Base-by-base conservation (phyloP, 37 sponge, comb jelly and placozoan species). In the Oopsacas minuta region DNA sequence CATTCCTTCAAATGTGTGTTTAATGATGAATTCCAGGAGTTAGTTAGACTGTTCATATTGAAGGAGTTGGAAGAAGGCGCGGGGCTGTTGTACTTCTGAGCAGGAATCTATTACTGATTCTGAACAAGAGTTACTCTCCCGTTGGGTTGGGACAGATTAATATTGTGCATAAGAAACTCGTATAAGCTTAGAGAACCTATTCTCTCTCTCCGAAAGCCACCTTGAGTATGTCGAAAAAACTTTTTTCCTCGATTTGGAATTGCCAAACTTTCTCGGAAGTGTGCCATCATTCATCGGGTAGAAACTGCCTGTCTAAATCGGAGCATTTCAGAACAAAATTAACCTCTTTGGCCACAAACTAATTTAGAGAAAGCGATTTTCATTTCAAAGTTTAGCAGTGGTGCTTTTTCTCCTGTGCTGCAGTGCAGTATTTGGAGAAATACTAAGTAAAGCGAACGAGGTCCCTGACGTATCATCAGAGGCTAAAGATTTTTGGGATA, bases 231-330 rank as follows among this genome's bases (percentile, higher is more conserved):
- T n/a, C n/a, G n/a, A n/a, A n/a, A n/a, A n/a, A n/a, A n/a, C n/a
- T n/a, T n/a, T n/a, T n/a, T n/a, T n/a, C n/a, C n/a, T n/a, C n/a
- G n/a, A n/a, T n/a, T n/a, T n/a, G n/a, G n/a, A n/a, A 85, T 82
- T 5, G 86, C 86, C 23, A 86, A 84, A 83, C n/a, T 85, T 5
- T 82, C 86, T 23, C 22, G 86, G 22, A 85, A 84, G 35, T 82
- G 82, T 35, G 86, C 28, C 35, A 20, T 81, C 37, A 20, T 8
- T 7, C 28, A 84, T 25, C 37, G 25, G 7, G 86, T 34, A n/a
- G 52, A 12, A 23, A 35, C 37, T 23, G 52, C 53, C 8, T 23
- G 85, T 34, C 86, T 86, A 7, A 85, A 12, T 7, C 22, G 22
- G 28, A 34, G 28, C 75, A 25, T 32, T n/a, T 61, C 28, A 7